Evolutionary conservation across 2,888 invertebrate species (phyloP).

Genomic region (Erpobdella octoculata): DNA sequence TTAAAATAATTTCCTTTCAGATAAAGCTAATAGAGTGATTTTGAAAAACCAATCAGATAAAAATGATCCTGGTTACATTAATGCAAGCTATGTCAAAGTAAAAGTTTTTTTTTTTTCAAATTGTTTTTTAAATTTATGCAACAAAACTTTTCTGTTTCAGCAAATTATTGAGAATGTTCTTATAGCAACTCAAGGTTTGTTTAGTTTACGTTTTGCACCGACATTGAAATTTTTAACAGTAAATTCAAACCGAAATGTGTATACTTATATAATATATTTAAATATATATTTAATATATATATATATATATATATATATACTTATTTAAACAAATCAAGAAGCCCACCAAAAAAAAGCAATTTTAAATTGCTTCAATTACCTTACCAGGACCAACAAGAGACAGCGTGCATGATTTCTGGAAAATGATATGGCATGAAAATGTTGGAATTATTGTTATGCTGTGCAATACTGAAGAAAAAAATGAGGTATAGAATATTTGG

Average conservation of each 20-base stretch:
- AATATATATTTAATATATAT: no score
- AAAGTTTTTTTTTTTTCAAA: conserved; percentile 39
- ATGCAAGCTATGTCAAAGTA: conserved; percentile 68
- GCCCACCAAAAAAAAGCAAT: no score
- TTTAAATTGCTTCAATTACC: no score
- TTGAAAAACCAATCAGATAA: conserved; percentile 56
- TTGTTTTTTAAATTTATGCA: background rate
- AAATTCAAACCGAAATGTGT: no score
- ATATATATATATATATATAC: no score
- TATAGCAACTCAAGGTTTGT: background rate
- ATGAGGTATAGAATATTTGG: conserved; percentile 54
- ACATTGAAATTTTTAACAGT: no score
- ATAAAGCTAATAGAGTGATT: conserved; percentile 63
- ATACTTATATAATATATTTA: no score
- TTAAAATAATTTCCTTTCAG: no score
- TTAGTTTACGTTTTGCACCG: no score
- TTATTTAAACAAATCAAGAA: no score
- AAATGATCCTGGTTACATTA: conserved; percentile 65
- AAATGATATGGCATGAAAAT: conserved; percentile 47
- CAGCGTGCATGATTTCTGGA: conserved; percentile 67
- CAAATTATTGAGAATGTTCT: background rate
- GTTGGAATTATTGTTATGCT: conserved; percentile 63
- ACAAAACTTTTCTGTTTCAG: background rate
- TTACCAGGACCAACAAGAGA: conserved; percentile 64
- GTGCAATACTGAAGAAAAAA: conserved; percentile 63